These are phyloP conservation scores for Druon quercuslanigerum DNA, from an alignment of 1,140 invertebrate species.

Conservation along the genomic window DNA sequence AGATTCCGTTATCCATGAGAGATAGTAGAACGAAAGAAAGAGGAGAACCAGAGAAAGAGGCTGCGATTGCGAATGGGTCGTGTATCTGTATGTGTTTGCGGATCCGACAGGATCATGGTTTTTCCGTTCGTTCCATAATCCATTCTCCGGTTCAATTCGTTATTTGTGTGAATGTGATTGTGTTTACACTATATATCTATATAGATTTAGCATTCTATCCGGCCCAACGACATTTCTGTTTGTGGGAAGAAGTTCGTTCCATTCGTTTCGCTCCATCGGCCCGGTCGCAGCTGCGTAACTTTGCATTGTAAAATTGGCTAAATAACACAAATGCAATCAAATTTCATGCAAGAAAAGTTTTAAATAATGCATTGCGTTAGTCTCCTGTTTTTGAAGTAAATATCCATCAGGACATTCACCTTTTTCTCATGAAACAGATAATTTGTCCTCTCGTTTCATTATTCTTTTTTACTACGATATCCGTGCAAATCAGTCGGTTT, in stretches of 20 bases:
- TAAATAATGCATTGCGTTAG: neutral
- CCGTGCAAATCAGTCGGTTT: neutral
- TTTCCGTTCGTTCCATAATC: constrained; percentile 12
- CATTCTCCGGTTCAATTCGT: neutral
- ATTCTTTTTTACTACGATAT: neutral
- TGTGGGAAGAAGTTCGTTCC: neutral
- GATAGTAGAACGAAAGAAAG: constrained; percentile 50
- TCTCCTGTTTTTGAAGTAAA: neutral
- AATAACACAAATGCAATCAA: constrained; percentile 13
- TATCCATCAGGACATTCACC: neutral
- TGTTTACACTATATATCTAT: neutral
- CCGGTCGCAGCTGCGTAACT: neutral
- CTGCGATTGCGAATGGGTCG: constrained; percentile 20
- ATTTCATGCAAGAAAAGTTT: neutral
- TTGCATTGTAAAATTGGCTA: constrained; percentile 5
- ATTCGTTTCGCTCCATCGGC: neutral
- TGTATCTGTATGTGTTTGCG: neutral
- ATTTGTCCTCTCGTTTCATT: neutral
- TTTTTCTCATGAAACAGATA: neutral
- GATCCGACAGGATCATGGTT: constrained; percentile 1
- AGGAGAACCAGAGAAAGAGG: constrained; percentile 40
- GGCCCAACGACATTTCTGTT: neutral
- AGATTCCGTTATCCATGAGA: constrained; percentile 30
- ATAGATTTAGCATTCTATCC: too few relatives aligned
- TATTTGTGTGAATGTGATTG: neutral